phyloP scores from a whole-genome alignment of 2,113 vertebrate genomes.

The Butorides virescens region DNA sequence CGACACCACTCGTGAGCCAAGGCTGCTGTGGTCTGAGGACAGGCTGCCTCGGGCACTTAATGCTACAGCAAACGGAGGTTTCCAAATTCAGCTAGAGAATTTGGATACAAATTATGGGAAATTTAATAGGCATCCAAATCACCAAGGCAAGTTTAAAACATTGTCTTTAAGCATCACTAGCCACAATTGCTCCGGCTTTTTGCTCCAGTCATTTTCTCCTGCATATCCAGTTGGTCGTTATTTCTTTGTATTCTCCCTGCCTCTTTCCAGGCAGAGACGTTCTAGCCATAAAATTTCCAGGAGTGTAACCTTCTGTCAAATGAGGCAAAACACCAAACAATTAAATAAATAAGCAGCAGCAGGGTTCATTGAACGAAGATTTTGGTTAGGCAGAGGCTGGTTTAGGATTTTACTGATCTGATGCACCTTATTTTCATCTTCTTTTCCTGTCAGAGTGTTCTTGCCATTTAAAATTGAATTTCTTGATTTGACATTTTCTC shows the following conservation, averaged over 20 bases:
- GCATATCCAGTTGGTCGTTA: neutral
- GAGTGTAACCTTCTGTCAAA: neutral
- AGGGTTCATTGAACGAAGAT: neutral
- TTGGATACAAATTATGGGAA: neutral
- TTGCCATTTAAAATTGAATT: constrained; percentile 43
- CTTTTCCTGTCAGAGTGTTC: neutral
- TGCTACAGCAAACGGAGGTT: neutral
- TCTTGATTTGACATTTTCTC: constrained; percentile 20
- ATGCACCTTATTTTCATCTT: constrained; percentile 13
- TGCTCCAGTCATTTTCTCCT: neutral
- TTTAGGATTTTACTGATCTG: neutral
- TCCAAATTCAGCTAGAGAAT: neutral
- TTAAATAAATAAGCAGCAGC: neutral
- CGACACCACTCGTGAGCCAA: neutral
- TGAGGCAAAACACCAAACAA: constrained; percentile 5
- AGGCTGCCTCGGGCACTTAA: neutral
- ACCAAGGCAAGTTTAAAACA: neutral
- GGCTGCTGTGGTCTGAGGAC: neutral
- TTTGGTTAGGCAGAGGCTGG: neutral
- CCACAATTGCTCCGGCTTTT: neutral
- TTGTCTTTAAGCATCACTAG: neutral
- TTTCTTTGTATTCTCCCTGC: neutral
- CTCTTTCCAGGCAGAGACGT: neutral
- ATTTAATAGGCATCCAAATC: neutral
- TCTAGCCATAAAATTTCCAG: neutral